phyloP scores from a whole-genome alignment of 2,888 invertebrate genomes.

The Cryptophagus acutangulus region DNA sequence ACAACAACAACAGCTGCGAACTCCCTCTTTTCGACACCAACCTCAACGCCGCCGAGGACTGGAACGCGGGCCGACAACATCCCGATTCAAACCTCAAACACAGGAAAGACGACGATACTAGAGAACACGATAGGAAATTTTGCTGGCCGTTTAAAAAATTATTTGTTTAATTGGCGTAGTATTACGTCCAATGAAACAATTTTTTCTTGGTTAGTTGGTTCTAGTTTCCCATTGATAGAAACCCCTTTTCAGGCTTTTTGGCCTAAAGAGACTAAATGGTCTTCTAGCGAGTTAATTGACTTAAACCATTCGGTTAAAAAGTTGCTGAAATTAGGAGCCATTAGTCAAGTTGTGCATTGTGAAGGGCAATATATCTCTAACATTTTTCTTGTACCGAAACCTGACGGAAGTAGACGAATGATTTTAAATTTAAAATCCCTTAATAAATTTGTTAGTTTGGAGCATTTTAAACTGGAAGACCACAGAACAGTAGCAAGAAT shows the following conservation, averaged over 20 bases:
- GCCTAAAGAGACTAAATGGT: conserved; percentile 8
- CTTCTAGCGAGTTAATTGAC: conserved; percentile 5
- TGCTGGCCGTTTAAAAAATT: background rate
- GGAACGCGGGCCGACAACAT: background rate
- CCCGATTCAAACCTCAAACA: background rate
- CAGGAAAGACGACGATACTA: background rate
- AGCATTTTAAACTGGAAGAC: conserved; percentile 25
- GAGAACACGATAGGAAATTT: background rate
- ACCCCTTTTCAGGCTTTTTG: conserved; percentile 3
- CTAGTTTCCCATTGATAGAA: conserved; percentile 12
- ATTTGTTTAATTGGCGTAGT: conserved; percentile 4
- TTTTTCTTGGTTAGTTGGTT: conserved; percentile 13
- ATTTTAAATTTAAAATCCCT: conserved; percentile 23
- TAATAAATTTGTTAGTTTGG: conserved; percentile 13
- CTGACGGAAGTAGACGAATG: conserved; percentile 12
- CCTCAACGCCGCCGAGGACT: background rate
- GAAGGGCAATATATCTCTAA: conserved; percentile 11
- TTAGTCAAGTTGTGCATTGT: conserved; percentile 3
- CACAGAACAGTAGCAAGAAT: conserved; percentile 14
- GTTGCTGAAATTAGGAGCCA: conserved; percentile 9
- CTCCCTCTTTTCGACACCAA: background rate
- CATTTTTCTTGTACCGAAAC: conserved; percentile 14
- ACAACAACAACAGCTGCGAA: background rate
- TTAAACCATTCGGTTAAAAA: conserved; percentile 8
- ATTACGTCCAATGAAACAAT: conserved; percentile 13